These are phyloP conservation scores for Agrotis segetum DNA, from an alignment of 2,888 invertebrate genomes.

Conservation along the genomic window DNA sequence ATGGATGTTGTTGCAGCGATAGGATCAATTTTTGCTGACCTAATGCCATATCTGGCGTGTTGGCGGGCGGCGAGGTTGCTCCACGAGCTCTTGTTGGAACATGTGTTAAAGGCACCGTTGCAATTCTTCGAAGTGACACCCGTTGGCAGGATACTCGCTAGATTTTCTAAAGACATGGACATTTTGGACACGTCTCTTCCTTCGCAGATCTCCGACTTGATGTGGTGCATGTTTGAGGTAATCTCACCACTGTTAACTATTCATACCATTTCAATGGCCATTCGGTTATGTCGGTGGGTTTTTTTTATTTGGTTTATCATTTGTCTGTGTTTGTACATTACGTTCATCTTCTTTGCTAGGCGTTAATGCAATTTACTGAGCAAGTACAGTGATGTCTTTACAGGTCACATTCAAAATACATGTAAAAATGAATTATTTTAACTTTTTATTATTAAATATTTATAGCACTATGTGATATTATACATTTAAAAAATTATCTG, in stretches of 20 bases:
- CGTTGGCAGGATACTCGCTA: constrained; percentile 93
- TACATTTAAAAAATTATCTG: not conserved
- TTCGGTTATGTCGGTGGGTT: constrained; percentile 52
- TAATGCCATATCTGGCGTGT: constrained; percentile 93
- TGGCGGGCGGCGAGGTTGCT: constrained; percentile 92
- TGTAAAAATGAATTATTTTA: not conserved
- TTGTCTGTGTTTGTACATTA: constrained; percentile 49
- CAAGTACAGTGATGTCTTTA: constrained; percentile 1
- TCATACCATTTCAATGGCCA: constrained; percentile 56
- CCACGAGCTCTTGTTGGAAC: constrained; percentile 91
- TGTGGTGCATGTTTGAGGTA: constrained; percentile 94
- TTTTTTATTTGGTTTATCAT: constrained; percentile 29
- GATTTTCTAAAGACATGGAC: constrained; percentile 95
- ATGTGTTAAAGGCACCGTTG: constrained; percentile 93
- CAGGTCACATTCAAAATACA: not conserved
- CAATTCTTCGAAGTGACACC: constrained; percentile 95
- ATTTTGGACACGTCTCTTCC: constrained; percentile 93
- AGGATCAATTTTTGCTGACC: constrained; percentile 92
- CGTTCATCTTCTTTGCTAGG: constrained; percentile 32
- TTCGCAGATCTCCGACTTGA: constrained; percentile 92
- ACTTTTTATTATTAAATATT: not conserved
- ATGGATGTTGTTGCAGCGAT: constrained; percentile 92
- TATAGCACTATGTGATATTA: not conserved
- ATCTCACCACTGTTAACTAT: constrained; percentile 66
- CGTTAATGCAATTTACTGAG: constrained; percentile 18